These are phyloP conservation scores for Brachymystax lenok DNA, from an alignment of 2,797 vertebrate species.

Conservation along the genomic window DNA sequence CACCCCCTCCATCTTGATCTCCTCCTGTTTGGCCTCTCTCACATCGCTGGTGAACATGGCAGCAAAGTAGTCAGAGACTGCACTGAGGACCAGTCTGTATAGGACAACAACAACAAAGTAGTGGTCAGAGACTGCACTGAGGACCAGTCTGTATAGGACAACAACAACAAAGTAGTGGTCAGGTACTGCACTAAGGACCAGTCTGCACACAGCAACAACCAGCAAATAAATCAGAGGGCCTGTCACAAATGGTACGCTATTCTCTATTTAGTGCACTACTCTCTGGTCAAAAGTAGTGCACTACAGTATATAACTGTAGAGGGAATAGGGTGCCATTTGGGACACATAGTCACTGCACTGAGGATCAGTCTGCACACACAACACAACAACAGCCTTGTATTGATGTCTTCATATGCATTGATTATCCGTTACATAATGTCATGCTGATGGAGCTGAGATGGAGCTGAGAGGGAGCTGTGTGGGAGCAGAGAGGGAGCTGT, in stretches of 20 bases:
- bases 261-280: neutral
- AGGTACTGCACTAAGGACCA: too few relatives aligned
- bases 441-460: neutral
- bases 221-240: neutral
- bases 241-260: neutral
- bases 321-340: neutral
- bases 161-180: too few relatives aligned
- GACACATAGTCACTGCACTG: too few relatives aligned
- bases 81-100: constrained; percentile 90
- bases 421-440: neutral
- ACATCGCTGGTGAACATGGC: constrained; percentile 98
- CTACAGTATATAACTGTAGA: too few relatives aligned
- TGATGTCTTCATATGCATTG: neutral
- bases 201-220: neutral
- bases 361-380: neutral
- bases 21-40: constrained; percentile 93
- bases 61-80: constrained; percentile 96
- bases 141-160: too few relatives aligned
- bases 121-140: neutral
- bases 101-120: constrained; percentile 22
- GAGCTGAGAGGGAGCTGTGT: too few relatives aligned
- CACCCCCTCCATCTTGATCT: constrained; percentile 97
- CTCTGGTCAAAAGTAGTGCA: neutral
- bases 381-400: neutral
- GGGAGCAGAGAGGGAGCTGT: too few relatives aligned